Conservation (phyloP, 2,888 invertebrate species). For the Artemia sinica region DNA sequence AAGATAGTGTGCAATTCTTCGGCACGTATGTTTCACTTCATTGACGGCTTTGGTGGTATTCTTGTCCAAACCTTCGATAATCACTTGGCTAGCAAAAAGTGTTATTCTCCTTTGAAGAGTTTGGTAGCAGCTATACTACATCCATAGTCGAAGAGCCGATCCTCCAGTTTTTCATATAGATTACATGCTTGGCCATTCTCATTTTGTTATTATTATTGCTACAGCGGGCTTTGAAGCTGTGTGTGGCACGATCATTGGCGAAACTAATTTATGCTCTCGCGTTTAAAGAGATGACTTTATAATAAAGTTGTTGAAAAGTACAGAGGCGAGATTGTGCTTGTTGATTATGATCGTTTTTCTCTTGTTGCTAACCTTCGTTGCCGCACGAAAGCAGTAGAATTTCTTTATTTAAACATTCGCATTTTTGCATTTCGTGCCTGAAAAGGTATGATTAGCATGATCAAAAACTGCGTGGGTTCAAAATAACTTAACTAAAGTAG, state of each 20-base stretch:
- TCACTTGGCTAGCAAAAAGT: constrained; percentile 4
- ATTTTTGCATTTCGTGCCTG: too few relatives aligned
- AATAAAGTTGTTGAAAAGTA: constrained; percentile 9
- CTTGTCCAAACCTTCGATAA: neutral
- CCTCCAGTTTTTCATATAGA: neutral
- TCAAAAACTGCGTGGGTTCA: too few relatives aligned
- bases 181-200: neutral
- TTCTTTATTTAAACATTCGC: too few relatives aligned
- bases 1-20: neutral
- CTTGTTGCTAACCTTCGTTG: too few relatives aligned
- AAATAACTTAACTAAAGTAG: too few relatives aligned
- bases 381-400: too few relatives aligned
- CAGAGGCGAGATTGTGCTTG: neutral
- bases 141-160: neutral
- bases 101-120: neutral
- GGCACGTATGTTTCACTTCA: neutral
- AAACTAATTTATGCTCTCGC: constrained; percentile 9
- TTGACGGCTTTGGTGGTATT: neutral
- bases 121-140: neutral
- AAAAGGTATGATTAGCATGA: too few relatives aligned
- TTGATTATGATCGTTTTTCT: too few relatives aligned
- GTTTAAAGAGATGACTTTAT: constrained; percentile 2
- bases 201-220: constrained; percentile 14
- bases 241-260: neutral
- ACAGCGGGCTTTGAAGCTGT: constrained; percentile 5